Conservation (phyloP, 2,888 invertebrate species). For the Brachyptera risi region DNA sequence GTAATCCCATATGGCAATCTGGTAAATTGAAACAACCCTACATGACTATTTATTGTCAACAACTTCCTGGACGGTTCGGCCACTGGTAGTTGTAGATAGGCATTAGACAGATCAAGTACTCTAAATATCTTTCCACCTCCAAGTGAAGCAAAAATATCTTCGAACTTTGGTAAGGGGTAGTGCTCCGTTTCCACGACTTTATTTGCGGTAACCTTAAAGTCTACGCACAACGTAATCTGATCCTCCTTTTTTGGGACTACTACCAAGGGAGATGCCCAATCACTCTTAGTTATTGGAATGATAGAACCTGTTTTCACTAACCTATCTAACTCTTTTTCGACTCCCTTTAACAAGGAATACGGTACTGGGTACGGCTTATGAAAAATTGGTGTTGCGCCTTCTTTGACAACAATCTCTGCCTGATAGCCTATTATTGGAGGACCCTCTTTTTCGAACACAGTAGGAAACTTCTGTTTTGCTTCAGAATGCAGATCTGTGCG, state of each 20-base stretch:
- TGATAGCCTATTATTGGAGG: background rate
- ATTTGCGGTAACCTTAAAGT: slow-evolving; percentile 36
- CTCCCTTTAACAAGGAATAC: background rate
- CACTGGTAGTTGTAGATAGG: slow-evolving; percentile 32
- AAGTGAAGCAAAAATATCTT: slow-evolving; percentile 33
- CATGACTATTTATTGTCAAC: slow-evolving; percentile 36
- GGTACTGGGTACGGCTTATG: background rate
- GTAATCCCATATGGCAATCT: slow-evolving; percentile 37
- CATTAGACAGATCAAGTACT: slow-evolving; percentile 33
- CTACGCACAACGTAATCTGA: slow-evolving; percentile 30
- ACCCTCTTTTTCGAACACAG: background rate
- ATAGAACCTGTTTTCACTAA: background rate
- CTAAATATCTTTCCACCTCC: slow-evolving; percentile 31
- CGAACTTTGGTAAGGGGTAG: slow-evolving; percentile 34
- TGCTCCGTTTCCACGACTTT: slow-evolving; percentile 36
- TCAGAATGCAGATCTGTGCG: background rate
- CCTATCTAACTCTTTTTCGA: background rate
- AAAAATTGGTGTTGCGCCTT: background rate
- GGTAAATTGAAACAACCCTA: slow-evolving; percentile 36
- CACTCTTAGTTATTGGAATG: background rate
- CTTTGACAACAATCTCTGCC: slow-evolving; percentile 2
- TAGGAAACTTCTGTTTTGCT: background rate
- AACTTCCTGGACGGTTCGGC: slow-evolving; percentile 33
- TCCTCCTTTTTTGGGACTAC: slow-evolving; percentile 38
- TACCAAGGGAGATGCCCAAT: slow-evolving; percentile 31